Conservation (phyloP, 2,113 vertebrate genomes). For the Python bivittatus region DNA sequence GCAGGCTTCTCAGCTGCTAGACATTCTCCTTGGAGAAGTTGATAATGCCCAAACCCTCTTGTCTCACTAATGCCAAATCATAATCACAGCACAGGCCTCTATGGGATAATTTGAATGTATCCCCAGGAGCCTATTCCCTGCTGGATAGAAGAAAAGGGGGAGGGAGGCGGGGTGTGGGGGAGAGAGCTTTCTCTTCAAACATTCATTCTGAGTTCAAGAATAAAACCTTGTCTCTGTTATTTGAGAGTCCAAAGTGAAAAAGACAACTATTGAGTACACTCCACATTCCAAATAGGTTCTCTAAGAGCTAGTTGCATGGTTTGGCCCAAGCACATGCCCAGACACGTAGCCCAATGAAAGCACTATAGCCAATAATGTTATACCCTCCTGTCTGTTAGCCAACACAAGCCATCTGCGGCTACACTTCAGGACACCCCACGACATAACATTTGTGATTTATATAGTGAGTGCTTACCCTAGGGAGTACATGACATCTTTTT, state of each 20-base stretch:
- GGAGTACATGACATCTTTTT: not conserved
- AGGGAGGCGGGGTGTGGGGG: not conserved
- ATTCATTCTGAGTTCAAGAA: not conserved
- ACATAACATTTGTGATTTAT: not conserved
- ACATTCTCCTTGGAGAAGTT: slow-evolving; percentile 66
- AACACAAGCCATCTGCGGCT: not conserved
- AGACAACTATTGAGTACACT: not conserved
- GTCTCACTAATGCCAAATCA: slow-evolving; percentile 57
- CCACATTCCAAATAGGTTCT: not conserved
- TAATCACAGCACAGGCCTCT: slow-evolving; percentile 15
- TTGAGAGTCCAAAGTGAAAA: not conserved
- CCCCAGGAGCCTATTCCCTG: not conserved
- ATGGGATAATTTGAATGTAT: not conserved
- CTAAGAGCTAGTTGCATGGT: not conserved
- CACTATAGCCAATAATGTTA: not conserved
- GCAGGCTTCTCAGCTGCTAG: slow-evolving; percentile 65
- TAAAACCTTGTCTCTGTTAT: not conserved
- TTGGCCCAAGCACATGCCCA: not conserved
- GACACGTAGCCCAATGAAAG: not conserved
- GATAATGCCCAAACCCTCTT: slow-evolving; percentile 30
- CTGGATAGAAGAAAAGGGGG: not conserved
- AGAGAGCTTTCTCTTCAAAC: not conserved
- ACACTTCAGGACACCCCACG: not conserved
- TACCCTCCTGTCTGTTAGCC: not conserved
- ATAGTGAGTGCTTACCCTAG: not conserved